Evolutionary conservation across 2,888 invertebrate species (phyloP).

Genomic region (Podabrus alpinus): DNA sequence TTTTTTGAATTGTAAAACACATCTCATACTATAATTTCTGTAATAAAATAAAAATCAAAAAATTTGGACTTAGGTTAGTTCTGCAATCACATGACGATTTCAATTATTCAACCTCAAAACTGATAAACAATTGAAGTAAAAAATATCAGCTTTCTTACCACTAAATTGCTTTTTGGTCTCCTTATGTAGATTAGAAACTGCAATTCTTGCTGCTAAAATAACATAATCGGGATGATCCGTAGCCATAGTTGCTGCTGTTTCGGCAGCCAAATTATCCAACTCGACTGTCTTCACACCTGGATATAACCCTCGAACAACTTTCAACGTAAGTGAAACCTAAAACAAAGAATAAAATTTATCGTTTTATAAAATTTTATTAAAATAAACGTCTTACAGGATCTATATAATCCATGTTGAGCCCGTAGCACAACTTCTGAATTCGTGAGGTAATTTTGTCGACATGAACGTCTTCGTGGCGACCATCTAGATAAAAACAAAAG

Average conservation of each 20-base stretch:
- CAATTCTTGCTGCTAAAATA: slow-evolving; percentile 85
- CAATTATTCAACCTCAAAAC: no score
- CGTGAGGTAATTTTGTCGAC: slow-evolving; percentile 98
- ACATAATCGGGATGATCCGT: slow-evolving; percentile 98
- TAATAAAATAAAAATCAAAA: no score
- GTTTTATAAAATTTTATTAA: background rate
- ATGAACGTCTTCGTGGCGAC: slow-evolving; percentile 88
- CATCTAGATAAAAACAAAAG: slow-evolving; percentile 64
- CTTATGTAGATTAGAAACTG: slow-evolving; percentile 96
- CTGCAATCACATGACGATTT: no score
- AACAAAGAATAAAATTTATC: slow-evolving; percentile 13
- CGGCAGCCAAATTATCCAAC: slow-evolving; percentile 96
- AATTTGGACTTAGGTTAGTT: no score
- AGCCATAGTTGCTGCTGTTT: slow-evolving; percentile 98
- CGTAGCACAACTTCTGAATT: slow-evolving; percentile 93
- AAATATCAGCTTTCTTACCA: slow-evolving; percentile 63
- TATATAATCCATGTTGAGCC: slow-evolving; percentile 92
- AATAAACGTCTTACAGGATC: slow-evolving; percentile 76
- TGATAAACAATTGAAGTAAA: background rate
- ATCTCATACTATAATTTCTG: no score
- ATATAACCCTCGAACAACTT: slow-evolving; percentile 94
- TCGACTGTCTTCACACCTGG: slow-evolving; percentile 96
- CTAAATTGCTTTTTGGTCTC: slow-evolving; percentile 95
- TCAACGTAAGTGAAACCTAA: slow-evolving; percentile 80
- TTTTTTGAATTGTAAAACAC: no score